These are phyloP conservation scores for Lasioglossum vierecki DNA, from an alignment of 2,888 invertebrate genomes.

Conservation along the genomic window DNA sequence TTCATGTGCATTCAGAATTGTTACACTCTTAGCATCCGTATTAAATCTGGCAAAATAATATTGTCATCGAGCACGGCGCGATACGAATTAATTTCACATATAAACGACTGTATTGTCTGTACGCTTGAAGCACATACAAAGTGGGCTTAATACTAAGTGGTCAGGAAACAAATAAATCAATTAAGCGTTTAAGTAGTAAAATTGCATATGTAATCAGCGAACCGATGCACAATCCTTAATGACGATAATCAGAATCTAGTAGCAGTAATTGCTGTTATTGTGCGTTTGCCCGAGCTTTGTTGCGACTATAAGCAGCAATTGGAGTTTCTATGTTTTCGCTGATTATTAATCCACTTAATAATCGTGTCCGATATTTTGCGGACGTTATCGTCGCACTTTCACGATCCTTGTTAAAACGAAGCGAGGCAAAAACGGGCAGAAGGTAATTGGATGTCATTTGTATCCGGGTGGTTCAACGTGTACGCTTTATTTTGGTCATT, in stretches of 20 bases:
- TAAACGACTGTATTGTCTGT: not conserved
- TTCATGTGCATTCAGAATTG: not conserved
- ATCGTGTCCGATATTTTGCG: not conserved
- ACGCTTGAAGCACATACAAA: not conserved
- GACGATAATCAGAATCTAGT: constrained; percentile 52
- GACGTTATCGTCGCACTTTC: not conserved
- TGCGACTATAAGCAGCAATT: constrained; percentile 23
- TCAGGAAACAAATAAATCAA: constrained; percentile 20
- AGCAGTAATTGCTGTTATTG: constrained; percentile 46
- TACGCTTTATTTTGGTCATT: not conserved
- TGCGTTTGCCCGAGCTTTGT: constrained; percentile 9
- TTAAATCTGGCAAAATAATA: not conserved
- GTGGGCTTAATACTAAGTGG: not conserved
- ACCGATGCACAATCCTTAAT: constrained; percentile 43
- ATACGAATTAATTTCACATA: not conserved
- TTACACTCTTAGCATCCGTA: not conserved
- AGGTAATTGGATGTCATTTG: constrained; percentile 7
- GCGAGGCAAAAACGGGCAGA: not conserved
- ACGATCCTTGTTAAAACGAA: not conserved
- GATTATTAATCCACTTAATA: constrained; percentile 23
- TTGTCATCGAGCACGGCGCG: not conserved
- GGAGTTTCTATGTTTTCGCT: not conserved
- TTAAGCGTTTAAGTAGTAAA: constrained; percentile 40
- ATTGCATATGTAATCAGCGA: constrained; percentile 33
- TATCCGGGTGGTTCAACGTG: not conserved